Evolutionary conservation across 2,888 invertebrate genomes (phyloP), one percentile per base, ranked within the genome.

Genomic region (Andrena dorsata): DNA sequence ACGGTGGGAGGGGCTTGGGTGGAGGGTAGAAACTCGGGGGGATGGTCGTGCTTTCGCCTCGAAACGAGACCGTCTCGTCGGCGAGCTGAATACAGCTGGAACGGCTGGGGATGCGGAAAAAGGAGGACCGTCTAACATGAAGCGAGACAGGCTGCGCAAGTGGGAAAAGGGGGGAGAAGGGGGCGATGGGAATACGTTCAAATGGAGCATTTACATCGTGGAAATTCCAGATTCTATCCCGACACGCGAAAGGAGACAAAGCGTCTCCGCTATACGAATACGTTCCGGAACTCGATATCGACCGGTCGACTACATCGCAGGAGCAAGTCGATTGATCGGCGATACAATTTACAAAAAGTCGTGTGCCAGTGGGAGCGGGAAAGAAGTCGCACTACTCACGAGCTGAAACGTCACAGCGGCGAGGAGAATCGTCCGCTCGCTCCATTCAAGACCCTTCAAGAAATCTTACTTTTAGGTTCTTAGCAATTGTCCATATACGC

Each of bases 151-250:
- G 76, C 13, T 51, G 51, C 10, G 72, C 26, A 23, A 10, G 26
- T 2, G 16, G 53, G 23, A 41, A 47, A 16, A 72, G 47, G 35
- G 58, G 47, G 26, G 20, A 2, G 20, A 3, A 56, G 30, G 13
- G 8, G 23, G 53, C 32, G 35, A 41, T 66, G 61, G 75, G 75
- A 82, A 80, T 79, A 75, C 73, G 76, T 61, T 79, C 80, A 70
- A 60, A 63, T 65, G 71, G 79, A 76, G 73, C 80, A 78, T 83
- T 82, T 86, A 80, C 84, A 77, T 80, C 76, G 82, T 66, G 86
- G 79, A 84, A 84, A 84, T 83, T 82, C 80, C 86, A 72, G 80
- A 82, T 74, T 83, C 70, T 64, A 58, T 83, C 69, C 76, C 69
- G 56, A 63, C 60, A 23, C 47, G 64, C 23, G 10, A 16, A 35